These are phyloP conservation scores for Neocloeon triangulifer DNA, from an alignment of 1,140 invertebrate genomes.

Conservation along the genomic window DNA sequence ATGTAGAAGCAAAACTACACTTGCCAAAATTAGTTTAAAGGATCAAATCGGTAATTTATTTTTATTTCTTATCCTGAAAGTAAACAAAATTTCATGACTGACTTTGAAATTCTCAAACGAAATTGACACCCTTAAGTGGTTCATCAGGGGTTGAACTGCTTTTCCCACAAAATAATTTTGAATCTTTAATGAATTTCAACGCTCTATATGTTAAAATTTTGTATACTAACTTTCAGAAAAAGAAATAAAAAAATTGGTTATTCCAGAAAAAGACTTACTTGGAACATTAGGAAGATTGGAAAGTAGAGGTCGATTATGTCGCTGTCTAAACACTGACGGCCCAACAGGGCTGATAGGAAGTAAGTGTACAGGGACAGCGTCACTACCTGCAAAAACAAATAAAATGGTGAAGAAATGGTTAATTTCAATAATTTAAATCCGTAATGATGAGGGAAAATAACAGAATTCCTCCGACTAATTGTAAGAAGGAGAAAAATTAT, in stretches of 20 bases:
- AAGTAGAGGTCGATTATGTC: constrained; percentile 73
- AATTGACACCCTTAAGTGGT: too few species aligned
- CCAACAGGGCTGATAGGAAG: constrained; percentile 68
- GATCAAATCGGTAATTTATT: constrained; percentile 16
- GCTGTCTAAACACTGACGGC: constrained; percentile 55
- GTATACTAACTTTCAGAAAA: too few species aligned
- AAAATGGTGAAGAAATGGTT: constrained; percentile 4
- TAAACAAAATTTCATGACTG: too few species aligned
- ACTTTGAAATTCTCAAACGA: too few species aligned
- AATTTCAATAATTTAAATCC: too few species aligned
- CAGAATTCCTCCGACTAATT: too few species aligned
- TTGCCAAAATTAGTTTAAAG: too few species aligned
- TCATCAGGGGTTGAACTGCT: not conserved
- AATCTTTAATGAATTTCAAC: too few species aligned
- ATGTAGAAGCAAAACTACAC: constrained; percentile 92
- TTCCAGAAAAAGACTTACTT: constrained; percentile 34
- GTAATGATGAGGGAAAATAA: not conserved
- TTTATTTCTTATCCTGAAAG: constrained; percentile 7
- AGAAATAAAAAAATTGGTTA: too few species aligned
- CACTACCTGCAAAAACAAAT: constrained; percentile 48
- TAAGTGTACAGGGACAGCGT: constrained; percentile 78
- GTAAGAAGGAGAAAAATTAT: too few species aligned
- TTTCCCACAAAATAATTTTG: not conserved
- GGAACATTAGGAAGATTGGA: constrained; percentile 74
- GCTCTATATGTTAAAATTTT: too few species aligned